Base-by-base conservation (phyloP, 2,113 vertebrate genomes). In the Urocitellus parryii region DNA sequence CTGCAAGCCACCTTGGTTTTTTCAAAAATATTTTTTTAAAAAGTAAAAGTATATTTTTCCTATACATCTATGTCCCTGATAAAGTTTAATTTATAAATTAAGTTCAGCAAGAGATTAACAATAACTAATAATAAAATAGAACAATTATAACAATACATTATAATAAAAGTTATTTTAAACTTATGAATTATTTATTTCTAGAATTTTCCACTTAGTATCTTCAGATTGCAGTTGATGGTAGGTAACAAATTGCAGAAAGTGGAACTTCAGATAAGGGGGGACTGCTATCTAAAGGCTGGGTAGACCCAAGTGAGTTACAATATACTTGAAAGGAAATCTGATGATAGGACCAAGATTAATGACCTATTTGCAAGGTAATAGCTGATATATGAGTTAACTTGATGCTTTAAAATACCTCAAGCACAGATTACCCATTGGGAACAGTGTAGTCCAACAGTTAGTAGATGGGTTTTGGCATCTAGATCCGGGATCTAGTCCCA, bases 371-470 rank as follows among this genome's bases (percentile, higher is more conserved):
- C 39, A 65, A 85, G 61, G 27, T 24, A 32, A 34, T 14, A 63
- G 29, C 85, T 42, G 37, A 4, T 32, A 3, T 32, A 16, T 74
- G 73, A 3, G 16, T n/a, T 16, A 42, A 27, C 8, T 17, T 5
- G 37, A 39, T 25, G 51, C 61, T 68, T 95, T 51, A 39, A 10
- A 84, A 29, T 29, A 8, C 16, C 8, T 27, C 37, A 22, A 8
- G 3, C 2, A 8, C 18, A 27, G 11, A n/a, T 22, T 32, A 27
- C 17, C 24, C 32, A 37, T 3, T 0, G 13, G 13, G n/a, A 29
- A 94, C 13, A 1, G 65, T 16, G 29, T 34, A 2, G 3, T 24
- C n/a, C 8, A 1, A 4, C 9, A 45, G 68, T 42, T 67, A 58
- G 18, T 48, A n/a, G 34, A 8, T 22, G 14, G 5, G 9, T 37